phyloP scores from a whole-genome alignment of 2,888 invertebrate genomes.

The Spodoptera littoralis region DNA sequence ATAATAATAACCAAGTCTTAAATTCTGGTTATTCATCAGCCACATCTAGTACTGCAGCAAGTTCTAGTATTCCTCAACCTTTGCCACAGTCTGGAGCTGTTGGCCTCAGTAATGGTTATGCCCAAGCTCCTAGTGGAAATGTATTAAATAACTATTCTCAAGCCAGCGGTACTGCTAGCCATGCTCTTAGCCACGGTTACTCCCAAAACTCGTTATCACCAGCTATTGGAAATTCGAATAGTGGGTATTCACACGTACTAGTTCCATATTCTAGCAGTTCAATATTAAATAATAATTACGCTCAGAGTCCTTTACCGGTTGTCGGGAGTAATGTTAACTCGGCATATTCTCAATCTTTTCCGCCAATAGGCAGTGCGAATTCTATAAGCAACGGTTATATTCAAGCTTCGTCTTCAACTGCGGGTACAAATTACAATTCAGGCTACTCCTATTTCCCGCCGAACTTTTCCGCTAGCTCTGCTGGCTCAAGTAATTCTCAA shows the following conservation, averaged over 20 bases:
- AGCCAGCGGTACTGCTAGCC: background rate
- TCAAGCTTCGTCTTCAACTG: background rate
- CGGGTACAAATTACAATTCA: conserved; percentile 4
- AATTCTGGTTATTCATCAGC: no score
- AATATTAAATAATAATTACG: background rate
- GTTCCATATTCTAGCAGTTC: background rate
- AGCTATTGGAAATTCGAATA: background rate
- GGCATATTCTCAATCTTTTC: conserved; percentile 9
- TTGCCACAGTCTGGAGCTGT: background rate
- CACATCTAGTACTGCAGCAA: no score
- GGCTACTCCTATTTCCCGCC: conserved; percentile 15
- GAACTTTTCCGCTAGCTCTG: background rate
- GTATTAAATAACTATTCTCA: conserved; percentile 15
- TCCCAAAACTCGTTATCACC: conserved; percentile 4
- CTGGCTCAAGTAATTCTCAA: conserved; percentile 6
- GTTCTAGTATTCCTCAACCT: background rate
- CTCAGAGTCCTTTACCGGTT: background rate
- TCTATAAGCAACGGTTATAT: conserved; percentile 19
- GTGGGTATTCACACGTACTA: background rate
- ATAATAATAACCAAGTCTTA: no score
- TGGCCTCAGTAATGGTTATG: conserved; percentile 12
- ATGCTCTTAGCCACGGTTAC: conserved; percentile 5
- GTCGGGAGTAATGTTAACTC: conserved; percentile 4
- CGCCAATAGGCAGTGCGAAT: conserved; percentile 1
- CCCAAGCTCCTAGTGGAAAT: background rate